Conservation (phyloP, 1,140 invertebrate genomes). For the Drosophila funebris region DNA sequence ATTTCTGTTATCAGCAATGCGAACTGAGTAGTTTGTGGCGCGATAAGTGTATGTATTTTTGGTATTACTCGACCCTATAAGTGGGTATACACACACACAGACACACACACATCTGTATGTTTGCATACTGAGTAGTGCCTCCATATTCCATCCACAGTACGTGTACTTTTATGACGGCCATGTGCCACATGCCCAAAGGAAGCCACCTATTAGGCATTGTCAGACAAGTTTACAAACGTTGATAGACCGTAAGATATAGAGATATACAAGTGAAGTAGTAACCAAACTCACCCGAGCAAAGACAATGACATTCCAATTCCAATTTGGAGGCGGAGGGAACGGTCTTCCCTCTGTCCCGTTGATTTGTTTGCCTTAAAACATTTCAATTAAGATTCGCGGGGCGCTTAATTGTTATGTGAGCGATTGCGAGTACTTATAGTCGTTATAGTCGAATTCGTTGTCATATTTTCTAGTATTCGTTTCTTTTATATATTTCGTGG, state of each 20-base stretch:
- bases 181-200: slow-evolving; percentile 63
- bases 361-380: slow-evolving; percentile 64
- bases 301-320: slow-evolving; percentile 29
- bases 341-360: slow-evolving; percentile 9
- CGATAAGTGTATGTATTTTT: slow-evolving; percentile 75
- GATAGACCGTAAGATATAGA: background rate
- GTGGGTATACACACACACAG: slow-evolving; percentile 4
- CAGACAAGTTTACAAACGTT: background rate
- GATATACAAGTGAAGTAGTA: background rate
- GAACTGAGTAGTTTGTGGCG: slow-evolving; percentile 50
- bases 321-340: background rate
- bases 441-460: slow-evolving; percentile 10
- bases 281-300: slow-evolving; percentile 44
- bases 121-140: slow-evolving; percentile 26
- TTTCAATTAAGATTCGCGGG: slow-evolving; percentile 70
- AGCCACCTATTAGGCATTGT: background rate
- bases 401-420: slow-evolving; percentile 61
- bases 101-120: slow-evolving; percentile 26
- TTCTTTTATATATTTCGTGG: slow-evolving; percentile 23
- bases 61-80: slow-evolving; percentile 66
- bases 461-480: background rate
- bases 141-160: slow-evolving; percentile 36
- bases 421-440: slow-evolving; percentile 25
- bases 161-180: slow-evolving; percentile 58
- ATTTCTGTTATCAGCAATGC: slow-evolving; percentile 57